Evolutionary conservation across 1,140 invertebrate species (phyloP).

Genomic region (Cylas formicarius): DNA sequence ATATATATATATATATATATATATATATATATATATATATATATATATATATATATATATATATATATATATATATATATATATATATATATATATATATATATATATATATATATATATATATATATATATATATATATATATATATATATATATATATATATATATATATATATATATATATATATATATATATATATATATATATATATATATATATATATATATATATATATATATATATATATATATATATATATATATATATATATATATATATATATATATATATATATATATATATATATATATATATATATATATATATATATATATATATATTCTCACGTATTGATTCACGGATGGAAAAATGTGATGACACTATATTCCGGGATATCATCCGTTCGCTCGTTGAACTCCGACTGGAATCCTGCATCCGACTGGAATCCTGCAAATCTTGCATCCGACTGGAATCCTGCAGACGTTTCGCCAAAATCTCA

Average conservation of each 20-base stretch:
- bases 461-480: no score
- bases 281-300: constrained; percentile 7
- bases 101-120: no score
- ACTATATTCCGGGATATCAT: no score
- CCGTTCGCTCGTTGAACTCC: no score
- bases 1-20: constrained; percentile 7
- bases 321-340: constrained; percentile 5
- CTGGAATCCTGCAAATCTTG: no score
- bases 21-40: constrained; percentile 7
- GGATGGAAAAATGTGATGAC: no score
- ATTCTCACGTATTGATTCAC: no score
- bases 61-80: constrained; percentile 4
- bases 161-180: constrained; percentile 5
- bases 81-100: no score
- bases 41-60: constrained; percentile 7
- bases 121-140: constrained; percentile 6
- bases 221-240: constrained; percentile 7
- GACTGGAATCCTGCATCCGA: no score
- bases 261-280: constrained; percentile 7
- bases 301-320: constrained; percentile 4
- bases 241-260: constrained; percentile 5
- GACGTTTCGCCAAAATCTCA: no score
- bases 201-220: constrained; percentile 7
- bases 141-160: constrained; percentile 6
- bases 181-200: constrained; percentile 5